These are phyloP conservation scores for Troides oblongomaculatus DNA, from an alignment of 2,888 invertebrate genomes.

Conservation along the genomic window DNA sequence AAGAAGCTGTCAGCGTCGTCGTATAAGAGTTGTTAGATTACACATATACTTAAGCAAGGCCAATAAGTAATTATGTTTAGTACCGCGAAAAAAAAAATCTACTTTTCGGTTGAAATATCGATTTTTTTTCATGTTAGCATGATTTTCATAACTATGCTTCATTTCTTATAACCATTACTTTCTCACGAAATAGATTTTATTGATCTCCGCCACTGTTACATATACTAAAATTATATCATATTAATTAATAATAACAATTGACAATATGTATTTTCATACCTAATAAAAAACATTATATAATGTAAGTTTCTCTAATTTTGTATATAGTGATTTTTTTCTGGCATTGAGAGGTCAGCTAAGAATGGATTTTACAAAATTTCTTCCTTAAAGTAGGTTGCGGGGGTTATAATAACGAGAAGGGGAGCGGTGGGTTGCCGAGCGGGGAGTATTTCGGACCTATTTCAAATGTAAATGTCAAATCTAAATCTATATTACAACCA, in stretches of 20 bases:
- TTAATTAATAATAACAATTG: too few relatives aligned
- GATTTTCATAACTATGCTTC: neutral
- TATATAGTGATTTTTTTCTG: too few relatives aligned
- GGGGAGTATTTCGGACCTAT: too few relatives aligned
- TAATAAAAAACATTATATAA: neutral
- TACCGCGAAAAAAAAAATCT: neutral
- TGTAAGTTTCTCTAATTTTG: neutral
- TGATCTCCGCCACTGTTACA: neutral
- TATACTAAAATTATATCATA: neutral
- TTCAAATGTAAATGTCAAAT: too few relatives aligned
- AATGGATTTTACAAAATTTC: too few relatives aligned
- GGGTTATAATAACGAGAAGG: too few relatives aligned
- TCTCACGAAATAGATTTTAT: constrained; percentile 14
- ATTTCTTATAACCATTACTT: neutral
- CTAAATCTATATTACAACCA: too few relatives aligned
- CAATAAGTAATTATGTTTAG: neutral
- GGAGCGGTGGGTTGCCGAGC: too few relatives aligned
- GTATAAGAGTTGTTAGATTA: neutral
- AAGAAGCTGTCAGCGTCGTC: neutral
- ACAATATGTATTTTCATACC: neutral
- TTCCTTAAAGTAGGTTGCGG: too few relatives aligned
- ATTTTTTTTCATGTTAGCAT: neutral
- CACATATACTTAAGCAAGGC: neutral
- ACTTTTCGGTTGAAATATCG: neutral
- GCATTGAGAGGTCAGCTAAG: too few relatives aligned